A percentile compares a stretch with the other conserved stretches of the same genome.
These are phyloP conservation scores for Protobothrops flavoviridis DNA, from an alignment of 2,113 vertebrate species.

Conservation along the genomic window DNA sequence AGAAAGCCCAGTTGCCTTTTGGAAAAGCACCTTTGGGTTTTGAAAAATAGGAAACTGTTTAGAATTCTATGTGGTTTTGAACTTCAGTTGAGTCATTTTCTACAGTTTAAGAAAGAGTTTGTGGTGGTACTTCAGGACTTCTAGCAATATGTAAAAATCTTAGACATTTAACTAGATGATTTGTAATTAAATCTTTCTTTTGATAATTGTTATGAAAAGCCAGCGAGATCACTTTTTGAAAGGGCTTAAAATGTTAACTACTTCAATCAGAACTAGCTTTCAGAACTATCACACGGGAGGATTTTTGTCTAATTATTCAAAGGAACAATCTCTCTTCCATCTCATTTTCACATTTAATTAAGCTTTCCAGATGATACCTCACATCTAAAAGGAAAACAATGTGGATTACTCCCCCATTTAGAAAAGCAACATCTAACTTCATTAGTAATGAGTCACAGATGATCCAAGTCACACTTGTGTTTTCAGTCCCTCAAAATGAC, in stretches of 20 bases:
- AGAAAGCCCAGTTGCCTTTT: background rate
- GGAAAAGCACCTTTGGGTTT: background rate
- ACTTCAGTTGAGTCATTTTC: constrained; percentile 1
- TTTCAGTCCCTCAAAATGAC: background rate
- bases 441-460: rapidly evolving
- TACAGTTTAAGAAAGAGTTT: background rate
- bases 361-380: background rate
- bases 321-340: constrained; percentile 11
- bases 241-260: constrained; percentile 8
- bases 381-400: constrained; percentile 1
- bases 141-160: constrained; percentile 12
- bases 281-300: constrained; percentile 5
- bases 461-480: background rate
- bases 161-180: constrained; percentile 23
- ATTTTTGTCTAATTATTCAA: constrained; percentile 35
- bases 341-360: constrained; percentile 41
- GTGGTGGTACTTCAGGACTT: background rate
- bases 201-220: background rate
- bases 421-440: background rate
- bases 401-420: background rate
- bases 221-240: background rate
- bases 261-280: constrained; percentile 11
- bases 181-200: constrained; percentile 16
- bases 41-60: constrained; percentile 5
- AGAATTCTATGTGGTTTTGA: background rate